phyloP scores from a whole-genome alignment of 2,797 vertebrate genomes.

The Melanotaenia pygmaea region DNA sequence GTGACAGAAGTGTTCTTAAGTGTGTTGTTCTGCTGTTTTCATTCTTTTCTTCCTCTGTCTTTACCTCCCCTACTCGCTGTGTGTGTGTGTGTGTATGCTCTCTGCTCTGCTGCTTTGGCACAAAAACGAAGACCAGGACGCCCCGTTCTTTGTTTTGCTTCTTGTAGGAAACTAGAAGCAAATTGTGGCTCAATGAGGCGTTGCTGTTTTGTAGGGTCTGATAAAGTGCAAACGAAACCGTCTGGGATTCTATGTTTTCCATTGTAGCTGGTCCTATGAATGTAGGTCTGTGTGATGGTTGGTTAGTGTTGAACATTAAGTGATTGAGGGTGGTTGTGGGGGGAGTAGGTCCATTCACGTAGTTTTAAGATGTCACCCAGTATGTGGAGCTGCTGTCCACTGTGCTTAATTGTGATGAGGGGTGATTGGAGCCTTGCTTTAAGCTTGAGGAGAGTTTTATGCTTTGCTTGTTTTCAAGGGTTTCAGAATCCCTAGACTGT shows the following conservation, averaged over 20 bases:
- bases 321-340: slow-evolving; percentile 30
- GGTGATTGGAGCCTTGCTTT: slow-evolving; percentile 60
- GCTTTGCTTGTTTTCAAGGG: slow-evolving; percentile 46
- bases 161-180: slow-evolving; percentile 80
- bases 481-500: slow-evolving; percentile 66
- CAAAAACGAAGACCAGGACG: slow-evolving; percentile 75
- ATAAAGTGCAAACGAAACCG: slow-evolving; percentile 78
- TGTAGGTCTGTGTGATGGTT: slow-evolving; percentile 76
- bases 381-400: slow-evolving; percentile 68
- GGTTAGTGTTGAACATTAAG: slow-evolving; percentile 78
- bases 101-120: slow-evolving; percentile 78
- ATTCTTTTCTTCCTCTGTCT: slow-evolving; percentile 47
- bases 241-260: slow-evolving; percentile 65
- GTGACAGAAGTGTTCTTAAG: slow-evolving; percentile 54
- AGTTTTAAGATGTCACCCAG: slow-evolving; percentile 67
- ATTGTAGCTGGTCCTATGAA: slow-evolving; percentile 67
- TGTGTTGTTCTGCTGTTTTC: slow-evolving; percentile 48
- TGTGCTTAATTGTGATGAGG: slow-evolving; percentile 67
- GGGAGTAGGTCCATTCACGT: slow-evolving; percentile 59
- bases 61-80: slow-evolving; percentile 29
- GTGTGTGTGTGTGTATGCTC: slow-evolving; percentile 50
- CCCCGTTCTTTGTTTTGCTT: slow-evolving; percentile 77
- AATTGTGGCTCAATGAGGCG: slow-evolving; percentile 81
- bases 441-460: slow-evolving; percentile 45
- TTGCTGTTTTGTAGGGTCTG: slow-evolving; percentile 74